These are phyloP conservation scores for Phymatocera aterrima DNA, from an alignment of 2,888 invertebrate genomes.

Conservation along the genomic window DNA sequence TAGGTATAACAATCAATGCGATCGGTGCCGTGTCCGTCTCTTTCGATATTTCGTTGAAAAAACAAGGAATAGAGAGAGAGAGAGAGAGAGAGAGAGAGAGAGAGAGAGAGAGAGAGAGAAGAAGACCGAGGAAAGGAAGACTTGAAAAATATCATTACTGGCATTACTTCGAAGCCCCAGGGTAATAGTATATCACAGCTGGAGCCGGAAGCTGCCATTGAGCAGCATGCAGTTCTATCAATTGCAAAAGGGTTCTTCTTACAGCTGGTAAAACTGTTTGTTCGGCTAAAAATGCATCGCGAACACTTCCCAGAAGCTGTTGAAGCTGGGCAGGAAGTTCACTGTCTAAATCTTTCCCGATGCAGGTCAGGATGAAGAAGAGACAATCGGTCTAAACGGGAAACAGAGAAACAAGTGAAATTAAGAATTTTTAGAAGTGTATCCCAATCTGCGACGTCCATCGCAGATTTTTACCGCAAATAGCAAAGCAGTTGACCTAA, in stretches of 20 bases:
- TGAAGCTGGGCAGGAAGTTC: conserved; percentile 89
- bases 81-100: too few species aligned
- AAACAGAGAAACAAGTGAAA: not conserved
- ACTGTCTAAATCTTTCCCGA: conserved; percentile 90
- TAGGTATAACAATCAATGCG: too few species aligned
- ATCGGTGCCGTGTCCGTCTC: not conserved
- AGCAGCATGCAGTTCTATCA: conserved; percentile 93
- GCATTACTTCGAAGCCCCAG: conserved; percentile 73
- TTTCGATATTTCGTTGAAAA: not conserved
- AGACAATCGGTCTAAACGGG: conserved; percentile 86
- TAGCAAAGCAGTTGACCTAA: too few species aligned
- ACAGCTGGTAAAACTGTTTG: conserved; percentile 85
- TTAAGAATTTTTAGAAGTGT: too few species aligned
- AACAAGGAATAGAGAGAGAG: too few species aligned
- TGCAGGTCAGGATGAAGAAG: conserved; percentile 91
- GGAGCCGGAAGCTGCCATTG: conserved; percentile 94
- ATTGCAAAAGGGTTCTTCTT: conserved; percentile 89
- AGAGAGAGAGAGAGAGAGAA: too few species aligned
- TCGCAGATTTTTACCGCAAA: too few species aligned
- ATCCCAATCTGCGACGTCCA: too few species aligned
- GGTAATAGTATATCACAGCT: conserved; percentile 93
- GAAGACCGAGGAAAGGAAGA: too few species aligned
- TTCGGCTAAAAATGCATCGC: conserved; percentile 90
- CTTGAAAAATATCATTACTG: not conserved
- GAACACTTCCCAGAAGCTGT: conserved; percentile 85